Base-by-base conservation (phyloP, 2,888 invertebrate species). In the Agrochola litura region DNA sequence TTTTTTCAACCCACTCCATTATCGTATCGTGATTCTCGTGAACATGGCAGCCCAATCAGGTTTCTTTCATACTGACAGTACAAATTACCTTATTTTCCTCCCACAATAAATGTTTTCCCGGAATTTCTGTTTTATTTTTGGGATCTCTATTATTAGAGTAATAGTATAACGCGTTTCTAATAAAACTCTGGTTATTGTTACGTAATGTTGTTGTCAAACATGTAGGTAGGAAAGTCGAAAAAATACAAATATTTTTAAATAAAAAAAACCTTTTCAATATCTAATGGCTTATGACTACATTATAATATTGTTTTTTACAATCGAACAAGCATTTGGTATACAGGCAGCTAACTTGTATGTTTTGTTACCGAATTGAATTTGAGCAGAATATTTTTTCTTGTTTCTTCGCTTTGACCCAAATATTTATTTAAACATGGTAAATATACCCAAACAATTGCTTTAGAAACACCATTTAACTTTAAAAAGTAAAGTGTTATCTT, bases 31-130 rank as follows among this genome's bases (percentile, higher is more conserved):
- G 83, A 77, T 65, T 58, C 58, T 52, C 65, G 52, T 79, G 73
- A 54, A 83, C 70, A 73, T 90, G 90, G 89, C 90, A 89, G 85
- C 74, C 85, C 89, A 91, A 91, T 92, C 90, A 92, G 80, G 83
- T 86, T 84, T 89, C 89, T 86, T 89, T 87, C 84, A 85, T 77
- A 74, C 88, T 89, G 90, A 89, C 90, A 88, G 88, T 86, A 81
- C 84, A 90, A 92, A 92, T 92, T 92, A 90, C 88, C 90, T 88
- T 81, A 84, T 85, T 89, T 78, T 84, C 75, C 68, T 63, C 46
- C 46, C 72, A 77, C 73, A 83, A 83, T 82, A 86, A 78, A 73
- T 76, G 70, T 74, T 77, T 79, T 77, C 66, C 12, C 30, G 30
- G 43, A 49, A 66, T 72, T 14, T 37, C 56, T 65, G 67, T 66